These are phyloP conservation scores for Aethes cnicana DNA, from an alignment of 2,888 invertebrate genomes.

Conservation along the genomic window DNA sequence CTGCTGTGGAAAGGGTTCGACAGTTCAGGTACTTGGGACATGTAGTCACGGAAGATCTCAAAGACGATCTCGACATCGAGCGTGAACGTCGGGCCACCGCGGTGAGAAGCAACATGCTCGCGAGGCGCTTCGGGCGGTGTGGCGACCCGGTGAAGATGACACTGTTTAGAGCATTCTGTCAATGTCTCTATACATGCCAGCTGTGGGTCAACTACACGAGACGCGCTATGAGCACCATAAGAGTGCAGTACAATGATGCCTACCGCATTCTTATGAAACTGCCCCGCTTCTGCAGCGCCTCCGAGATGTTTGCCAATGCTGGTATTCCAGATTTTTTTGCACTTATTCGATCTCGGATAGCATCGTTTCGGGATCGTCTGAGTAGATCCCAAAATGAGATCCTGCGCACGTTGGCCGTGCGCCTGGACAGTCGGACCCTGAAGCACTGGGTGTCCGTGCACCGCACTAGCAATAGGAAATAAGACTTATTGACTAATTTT, in stretches of 20 bases:
- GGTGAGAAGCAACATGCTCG: neutral
- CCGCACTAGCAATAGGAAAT: no score
- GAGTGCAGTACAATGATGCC: conserved; percentile 17
- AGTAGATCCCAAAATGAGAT: no score
- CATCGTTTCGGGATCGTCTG: no score
- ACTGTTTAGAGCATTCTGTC: neutral
- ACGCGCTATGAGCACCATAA: neutral
- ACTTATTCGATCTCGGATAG: no score
- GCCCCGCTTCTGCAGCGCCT: conserved; percentile 7
- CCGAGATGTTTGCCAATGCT: conserved; percentile 16
- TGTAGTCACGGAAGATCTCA: conserved; percentile 8
- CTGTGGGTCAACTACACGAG: neutral
- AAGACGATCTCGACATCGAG: conserved; percentile 17
- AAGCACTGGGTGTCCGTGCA: no score
- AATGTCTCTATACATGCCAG: neutral
- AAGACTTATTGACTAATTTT: no score
- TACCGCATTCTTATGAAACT: conserved; percentile 1
- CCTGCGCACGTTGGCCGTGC: no score
- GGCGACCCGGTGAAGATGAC: neutral
- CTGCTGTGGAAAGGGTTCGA: conserved; percentile 4
- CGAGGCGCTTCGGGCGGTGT: neutral
- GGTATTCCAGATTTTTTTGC: conserved; percentile 17
- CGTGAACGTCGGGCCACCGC: neutral
- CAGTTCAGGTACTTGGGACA: conserved; percentile 25
- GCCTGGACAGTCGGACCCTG: no score